Base-by-base conservation (phyloP, 2,797 vertebrate species). In the Takifugu ocellatus region DNA sequence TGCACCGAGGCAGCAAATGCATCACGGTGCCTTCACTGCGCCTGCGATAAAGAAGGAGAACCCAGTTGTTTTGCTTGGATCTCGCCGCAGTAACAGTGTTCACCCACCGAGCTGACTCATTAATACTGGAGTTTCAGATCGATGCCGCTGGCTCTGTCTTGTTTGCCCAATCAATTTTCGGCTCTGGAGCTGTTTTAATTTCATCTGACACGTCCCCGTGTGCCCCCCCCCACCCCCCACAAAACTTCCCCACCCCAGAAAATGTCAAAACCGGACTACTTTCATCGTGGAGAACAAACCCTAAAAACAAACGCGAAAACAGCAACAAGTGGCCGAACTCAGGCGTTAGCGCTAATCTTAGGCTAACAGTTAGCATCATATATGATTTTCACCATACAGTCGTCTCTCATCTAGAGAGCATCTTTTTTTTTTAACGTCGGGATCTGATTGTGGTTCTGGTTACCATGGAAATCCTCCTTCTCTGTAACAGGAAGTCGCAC, bases 91-190 rank as follows among this genome's bases (percentile, higher is more conserved):
- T 59, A 74, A 71, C 72, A 72, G 26, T 36, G 58, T 33, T 33
- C 31, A 33, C 4, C 31, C 6, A 8, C 31, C 54, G 70, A 47
- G 29, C 56, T 43, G 42, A 82, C 77, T 82, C 80, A 84, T 85
- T 87, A 82, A 80, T 81, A 75, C 72, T 86, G 84, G 83, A 85
- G 86, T 87, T 84, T 76, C 74, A 51, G 70, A 88, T 88, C 83
- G 80, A 84, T 87, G 54, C 46, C 72, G 64, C 43, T 24, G 75
- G 47, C 72, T 79, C 74, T 52, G 71, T 72, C 74, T 84, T 78
- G 82, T 87, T 87, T 79, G 78, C 72, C 66, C 51, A 68, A 85
- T 88, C 82, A 74, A 85, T 87, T 66, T 52, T 17, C n/a, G 33
- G 59, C 66, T 78, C 56, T 52, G 66, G 64, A 61, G 78, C 73